Evolutionary conservation across 2,888 invertebrate species (phyloP).

Genomic region (Heliconius sara): DNA sequence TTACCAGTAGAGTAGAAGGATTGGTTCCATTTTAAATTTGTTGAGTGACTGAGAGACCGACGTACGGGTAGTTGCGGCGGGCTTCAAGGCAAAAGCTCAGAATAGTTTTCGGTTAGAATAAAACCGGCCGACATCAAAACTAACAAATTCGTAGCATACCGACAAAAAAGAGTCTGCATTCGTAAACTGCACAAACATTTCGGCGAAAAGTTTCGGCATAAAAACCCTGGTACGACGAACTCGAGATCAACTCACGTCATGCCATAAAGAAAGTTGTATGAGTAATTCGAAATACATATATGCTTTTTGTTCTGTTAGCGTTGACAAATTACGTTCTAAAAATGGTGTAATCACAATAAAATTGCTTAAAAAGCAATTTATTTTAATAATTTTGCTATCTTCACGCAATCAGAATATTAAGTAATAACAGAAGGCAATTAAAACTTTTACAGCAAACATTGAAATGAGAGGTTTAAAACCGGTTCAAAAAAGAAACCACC

Average conservation of each 20-base stretch:
- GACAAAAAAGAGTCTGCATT: slow-evolving; percentile 31
- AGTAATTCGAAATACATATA: slow-evolving; percentile 17
- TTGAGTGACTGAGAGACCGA: slow-evolving; percentile 26
- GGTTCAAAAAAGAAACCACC: slow-evolving; percentile 47
- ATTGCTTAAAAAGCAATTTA: background rate
- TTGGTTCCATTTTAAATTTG: slow-evolving; percentile 32
- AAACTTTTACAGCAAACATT: slow-evolving; percentile 25
- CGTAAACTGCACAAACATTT: slow-evolving; percentile 38
- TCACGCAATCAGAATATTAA: slow-evolving; percentile 26
- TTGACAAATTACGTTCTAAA: slow-evolving; percentile 13
- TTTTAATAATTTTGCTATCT: background rate
- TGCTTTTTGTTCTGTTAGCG: slow-evolving; percentile 2
- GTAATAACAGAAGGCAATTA: slow-evolving; percentile 26
- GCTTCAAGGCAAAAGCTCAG: slow-evolving; percentile 30
- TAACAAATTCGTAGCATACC: slow-evolving; percentile 30
- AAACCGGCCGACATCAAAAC: slow-evolving; percentile 33
- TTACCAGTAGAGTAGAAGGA: slow-evolving; percentile 28
- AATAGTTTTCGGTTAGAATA: slow-evolving; percentile 36
- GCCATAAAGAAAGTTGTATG: slow-evolving; percentile 25
- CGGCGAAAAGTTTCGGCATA: slow-evolving; percentile 34
- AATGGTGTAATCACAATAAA: background rate
- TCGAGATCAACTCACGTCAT: slow-evolving; percentile 39
- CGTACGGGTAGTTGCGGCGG: slow-evolving; percentile 14
- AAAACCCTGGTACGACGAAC: slow-evolving; percentile 41
- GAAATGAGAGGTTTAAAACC: slow-evolving; percentile 38